These are phyloP conservation scores for Antennarius striatus DNA, from an alignment of 2,113 vertebrate genomes.

Conservation along the genomic window DNA sequence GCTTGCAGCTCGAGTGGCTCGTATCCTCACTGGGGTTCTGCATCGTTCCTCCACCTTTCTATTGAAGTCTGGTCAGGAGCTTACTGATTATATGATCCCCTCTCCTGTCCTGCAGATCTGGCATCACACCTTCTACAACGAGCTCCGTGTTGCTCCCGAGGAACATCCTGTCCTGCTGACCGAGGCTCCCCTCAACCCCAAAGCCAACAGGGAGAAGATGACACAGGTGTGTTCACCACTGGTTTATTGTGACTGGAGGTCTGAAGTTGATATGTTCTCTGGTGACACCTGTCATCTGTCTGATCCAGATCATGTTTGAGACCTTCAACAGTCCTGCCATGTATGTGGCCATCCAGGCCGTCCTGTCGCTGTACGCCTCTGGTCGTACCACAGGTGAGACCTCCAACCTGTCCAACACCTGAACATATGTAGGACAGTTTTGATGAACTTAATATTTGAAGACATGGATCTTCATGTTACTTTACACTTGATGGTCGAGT, in stretches of 20 bases:
- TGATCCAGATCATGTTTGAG: conserved; percentile 95
- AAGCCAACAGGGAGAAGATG: conserved; percentile 97
- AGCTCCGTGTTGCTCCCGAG: conserved; percentile 91
- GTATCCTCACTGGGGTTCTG: no score
- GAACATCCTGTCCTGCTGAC: conserved; percentile 93
- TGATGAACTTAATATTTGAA: no score
- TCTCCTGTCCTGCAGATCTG: conserved; percentile 83
- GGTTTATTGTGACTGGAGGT: background rate
- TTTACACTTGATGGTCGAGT: no score
- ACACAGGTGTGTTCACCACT: conserved; percentile 68
- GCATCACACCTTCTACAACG: conserved; percentile 98
- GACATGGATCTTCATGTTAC: no score
- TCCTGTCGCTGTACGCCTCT: conserved; percentile 95
- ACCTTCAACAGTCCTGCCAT: conserved; percentile 96
- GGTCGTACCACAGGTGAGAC: conserved; percentile 93
- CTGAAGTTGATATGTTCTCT: background rate
- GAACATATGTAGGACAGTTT: no score
- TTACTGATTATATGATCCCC: no score
- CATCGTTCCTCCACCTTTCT: no score
- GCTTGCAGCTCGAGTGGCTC: no score
- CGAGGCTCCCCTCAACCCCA: conserved; percentile 94
- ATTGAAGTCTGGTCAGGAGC: no score
- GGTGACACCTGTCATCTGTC: background rate
- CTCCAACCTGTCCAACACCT: background rate
- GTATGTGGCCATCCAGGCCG: conserved; percentile 98